A percentile compares a stretch with the other conserved stretches of the same genome.
phyloP scores from a whole-genome alignment of 2,797 vertebrate species.

The Anas flavirostris region DNA sequence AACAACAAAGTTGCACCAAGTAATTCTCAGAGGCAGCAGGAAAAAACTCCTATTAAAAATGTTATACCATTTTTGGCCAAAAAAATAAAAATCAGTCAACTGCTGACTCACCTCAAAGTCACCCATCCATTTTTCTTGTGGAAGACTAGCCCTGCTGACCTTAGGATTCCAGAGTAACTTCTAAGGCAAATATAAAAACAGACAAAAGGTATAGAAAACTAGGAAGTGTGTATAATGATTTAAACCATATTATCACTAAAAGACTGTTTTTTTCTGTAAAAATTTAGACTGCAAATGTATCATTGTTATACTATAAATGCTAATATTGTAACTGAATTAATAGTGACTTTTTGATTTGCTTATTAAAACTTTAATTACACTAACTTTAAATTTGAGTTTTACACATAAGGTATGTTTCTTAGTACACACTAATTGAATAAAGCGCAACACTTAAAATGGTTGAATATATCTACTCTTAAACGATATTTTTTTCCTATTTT shows the following conservation, averaged over 20 bases:
- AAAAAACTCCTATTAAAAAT: background rate
- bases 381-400: background rate
- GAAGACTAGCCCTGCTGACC: background rate
- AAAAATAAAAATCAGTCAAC: background rate
- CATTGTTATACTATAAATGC: background rate
- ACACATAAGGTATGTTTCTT: background rate
- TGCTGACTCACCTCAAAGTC: background rate
- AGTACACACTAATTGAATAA: background rate
- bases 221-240: background rate
- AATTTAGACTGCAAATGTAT: background rate
- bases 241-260: background rate
- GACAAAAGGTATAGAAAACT: background rate
- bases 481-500: background rate
- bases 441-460: background rate
- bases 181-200: background rate
- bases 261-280: background rate
- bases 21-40: background rate
- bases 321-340: background rate
- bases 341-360: background rate
- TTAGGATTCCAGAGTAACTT: background rate
- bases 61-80: background rate
- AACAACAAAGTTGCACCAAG: background rate
- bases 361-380: background rate
- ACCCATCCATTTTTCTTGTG: background rate
- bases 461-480: background rate